phyloP scores from a whole-genome alignment of 1,140 invertebrate species.

The Drosophila athabasca region DNA sequence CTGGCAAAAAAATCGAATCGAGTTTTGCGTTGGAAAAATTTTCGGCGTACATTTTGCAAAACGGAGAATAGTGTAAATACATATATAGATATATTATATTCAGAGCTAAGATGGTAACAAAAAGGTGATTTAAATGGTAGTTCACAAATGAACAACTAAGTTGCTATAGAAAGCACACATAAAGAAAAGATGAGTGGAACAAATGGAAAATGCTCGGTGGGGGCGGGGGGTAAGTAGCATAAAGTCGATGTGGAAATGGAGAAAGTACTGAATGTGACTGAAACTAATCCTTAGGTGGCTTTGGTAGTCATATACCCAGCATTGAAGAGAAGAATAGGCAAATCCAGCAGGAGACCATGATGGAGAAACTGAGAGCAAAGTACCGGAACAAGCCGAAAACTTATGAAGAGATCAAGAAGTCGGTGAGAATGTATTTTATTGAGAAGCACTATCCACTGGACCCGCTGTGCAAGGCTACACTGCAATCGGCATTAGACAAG shows the following conservation, averaged over 20 bases:
- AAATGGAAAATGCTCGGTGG: not conserved
- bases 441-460: constrained; percentile 94
- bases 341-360: constrained; percentile 67
- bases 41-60: constrained; percentile 4
- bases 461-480: constrained; percentile 90
- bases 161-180: not conserved
- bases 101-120: no score
- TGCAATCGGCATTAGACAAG: constrained; percentile 95
- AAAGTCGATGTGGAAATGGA: no score
- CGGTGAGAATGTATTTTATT: constrained; percentile 91
- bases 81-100: no score
- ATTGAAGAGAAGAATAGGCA: constrained; percentile 72
- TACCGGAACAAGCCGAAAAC: constrained; percentile 87
- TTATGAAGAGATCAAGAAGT: constrained; percentile 93
- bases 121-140: not conserved
- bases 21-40: constrained; percentile 32
- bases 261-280: not conserved
- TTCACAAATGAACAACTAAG: not conserved
- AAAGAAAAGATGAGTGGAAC: constrained; percentile 12
- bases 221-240: no score
- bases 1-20: no score
- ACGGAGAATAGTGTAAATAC: not conserved
- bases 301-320: constrained; percentile 39
- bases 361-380: constrained; percentile 67
- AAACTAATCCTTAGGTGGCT: constrained; percentile 10